Conservation (phyloP, 2,113 vertebrate species). For the Alces alces region DNA sequence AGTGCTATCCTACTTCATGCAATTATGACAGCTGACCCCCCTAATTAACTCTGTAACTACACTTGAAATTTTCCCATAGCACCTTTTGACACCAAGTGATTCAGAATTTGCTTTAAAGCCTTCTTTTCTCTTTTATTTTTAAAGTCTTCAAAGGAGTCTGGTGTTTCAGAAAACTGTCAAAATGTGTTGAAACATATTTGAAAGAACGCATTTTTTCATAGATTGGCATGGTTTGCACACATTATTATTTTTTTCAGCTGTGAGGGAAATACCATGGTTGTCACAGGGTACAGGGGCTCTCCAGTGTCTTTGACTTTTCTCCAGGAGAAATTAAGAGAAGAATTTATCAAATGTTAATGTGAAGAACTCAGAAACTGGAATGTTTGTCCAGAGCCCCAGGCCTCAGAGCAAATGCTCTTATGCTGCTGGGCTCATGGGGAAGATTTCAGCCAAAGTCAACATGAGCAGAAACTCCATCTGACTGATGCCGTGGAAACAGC, state of each 20-base stretch:
- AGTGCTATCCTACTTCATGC: not conserved
- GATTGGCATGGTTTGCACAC: not conserved
- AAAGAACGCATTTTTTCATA: constrained; percentile 57
- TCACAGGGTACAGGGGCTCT: constrained; percentile 71
- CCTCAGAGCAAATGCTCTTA: constrained; percentile 82
- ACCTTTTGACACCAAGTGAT: constrained; percentile 34
- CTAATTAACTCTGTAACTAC: constrained; percentile 18
- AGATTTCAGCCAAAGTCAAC: constrained; percentile 89
- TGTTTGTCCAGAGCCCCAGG: constrained; percentile 87
- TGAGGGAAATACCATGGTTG: not conserved
- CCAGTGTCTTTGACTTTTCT: constrained; percentile 79
- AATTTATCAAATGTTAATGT: constrained; percentile 86
- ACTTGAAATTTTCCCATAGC: not conserved
- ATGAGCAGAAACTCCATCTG: constrained; percentile 89
- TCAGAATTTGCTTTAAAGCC: constrained; percentile 41
- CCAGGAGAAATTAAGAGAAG: constrained; percentile 84
- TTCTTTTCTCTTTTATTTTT: constrained; percentile 38
- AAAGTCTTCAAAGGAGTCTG: constrained; percentile 44
- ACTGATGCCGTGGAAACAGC: constrained; percentile 92
- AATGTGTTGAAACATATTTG: constrained; percentile 61
- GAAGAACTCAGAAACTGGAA: constrained; percentile 89
- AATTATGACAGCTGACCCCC: constrained; percentile 43
- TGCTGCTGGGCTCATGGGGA: constrained; percentile 85
- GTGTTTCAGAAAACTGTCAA: constrained; percentile 61
- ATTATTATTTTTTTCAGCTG: constrained; percentile 43